Percentiles rank a stretch among this genome's conserved stretches.
Conservation (phyloP, 2,113 vertebrate species). For the Phyllostomus discolor region DNA sequence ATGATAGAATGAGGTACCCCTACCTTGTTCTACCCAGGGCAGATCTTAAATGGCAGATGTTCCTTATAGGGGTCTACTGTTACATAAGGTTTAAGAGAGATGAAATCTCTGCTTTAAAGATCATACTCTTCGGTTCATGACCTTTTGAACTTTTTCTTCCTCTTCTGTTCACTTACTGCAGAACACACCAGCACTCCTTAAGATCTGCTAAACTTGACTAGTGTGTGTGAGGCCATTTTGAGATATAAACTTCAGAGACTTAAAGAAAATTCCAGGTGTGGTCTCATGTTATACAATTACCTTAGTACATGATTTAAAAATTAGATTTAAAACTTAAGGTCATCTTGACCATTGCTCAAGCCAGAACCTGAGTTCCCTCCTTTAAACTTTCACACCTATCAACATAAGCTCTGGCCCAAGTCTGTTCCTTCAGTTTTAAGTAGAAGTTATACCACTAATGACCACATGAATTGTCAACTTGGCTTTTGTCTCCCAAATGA, state of each 20-base stretch:
- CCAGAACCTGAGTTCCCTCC: background rate
- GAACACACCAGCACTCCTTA: background rate
- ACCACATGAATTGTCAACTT: background rate
- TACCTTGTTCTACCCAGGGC: background rate
- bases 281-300: background rate
- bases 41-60: background rate
- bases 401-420: background rate
- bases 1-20: background rate
- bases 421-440: background rate
- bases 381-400: background rate
- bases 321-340: constrained; percentile 1
- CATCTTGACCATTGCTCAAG: background rate
- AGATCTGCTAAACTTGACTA: constrained; percentile 19
- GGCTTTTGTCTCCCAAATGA: background rate
- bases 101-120: background rate
- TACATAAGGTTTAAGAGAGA: background rate
- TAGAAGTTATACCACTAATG: background rate
- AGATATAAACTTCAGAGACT: background rate
- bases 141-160: background rate
- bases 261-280: background rate
- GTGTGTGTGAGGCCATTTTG: background rate
- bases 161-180: background rate
- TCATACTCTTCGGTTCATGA: background rate
- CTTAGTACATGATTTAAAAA: background rate
- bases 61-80: background rate